These are phyloP conservation scores for Hemitrygon akajei DNA, from an alignment of 2,797 vertebrate species.

Conservation along the genomic window DNA sequence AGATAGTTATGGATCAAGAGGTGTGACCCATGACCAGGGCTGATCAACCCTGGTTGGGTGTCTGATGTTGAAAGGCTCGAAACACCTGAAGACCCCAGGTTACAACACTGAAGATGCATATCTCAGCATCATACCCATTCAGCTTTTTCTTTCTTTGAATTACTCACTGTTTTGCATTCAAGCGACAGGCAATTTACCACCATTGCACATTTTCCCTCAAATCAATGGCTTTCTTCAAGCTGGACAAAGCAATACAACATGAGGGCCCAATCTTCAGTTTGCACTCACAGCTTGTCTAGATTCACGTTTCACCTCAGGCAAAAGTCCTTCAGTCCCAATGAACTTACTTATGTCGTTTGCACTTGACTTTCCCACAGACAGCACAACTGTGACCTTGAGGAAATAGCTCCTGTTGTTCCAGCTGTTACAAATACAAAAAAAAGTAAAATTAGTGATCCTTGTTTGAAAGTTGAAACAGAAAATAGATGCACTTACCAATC, in stretches of 20 bases:
- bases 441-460: slow-evolving; percentile 23
- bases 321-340: background rate
- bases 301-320: background rate
- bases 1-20: too few species aligned
- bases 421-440: slow-evolving; percentile 53
- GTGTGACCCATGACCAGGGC: too few species aligned
- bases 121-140: background rate
- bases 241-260: background rate
- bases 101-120: too few species aligned
- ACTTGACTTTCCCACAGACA: slow-evolving; percentile 86
- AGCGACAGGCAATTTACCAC: background rate
- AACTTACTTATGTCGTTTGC: slow-evolving; percentile 79
- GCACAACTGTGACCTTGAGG: slow-evolving; percentile 82
- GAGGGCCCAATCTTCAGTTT: background rate
- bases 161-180: background rate
- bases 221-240: background rate
- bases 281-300: background rate
- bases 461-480: background rate
- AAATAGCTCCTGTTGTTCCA: slow-evolving; percentile 77
- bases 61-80: too few species aligned
- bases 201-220: background rate
- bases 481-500: too few species aligned
- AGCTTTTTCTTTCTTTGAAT: background rate
- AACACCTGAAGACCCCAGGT: too few species aligned
- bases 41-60: too few species aligned